Conservation (phyloP, 2,113 vertebrate genomes). For the Vombatus ursinus region DNA sequence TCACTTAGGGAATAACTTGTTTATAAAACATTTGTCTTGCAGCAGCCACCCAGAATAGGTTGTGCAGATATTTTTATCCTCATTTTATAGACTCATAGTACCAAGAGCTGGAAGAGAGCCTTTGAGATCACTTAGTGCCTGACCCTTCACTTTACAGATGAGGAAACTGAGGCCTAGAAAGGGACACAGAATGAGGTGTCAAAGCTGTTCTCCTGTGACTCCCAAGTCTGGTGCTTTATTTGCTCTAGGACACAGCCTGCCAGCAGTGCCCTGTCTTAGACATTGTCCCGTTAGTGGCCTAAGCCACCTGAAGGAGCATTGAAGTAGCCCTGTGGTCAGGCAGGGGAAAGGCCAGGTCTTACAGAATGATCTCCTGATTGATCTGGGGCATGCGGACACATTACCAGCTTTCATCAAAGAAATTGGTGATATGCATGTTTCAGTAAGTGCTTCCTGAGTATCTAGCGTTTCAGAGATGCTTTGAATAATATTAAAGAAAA, state of each 20-base stretch:
- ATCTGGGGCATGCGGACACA: neutral
- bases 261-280: too few species aligned
- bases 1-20: neutral
- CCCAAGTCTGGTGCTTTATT: too few species aligned
- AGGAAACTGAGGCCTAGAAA: neutral
- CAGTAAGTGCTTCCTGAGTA: neutral
- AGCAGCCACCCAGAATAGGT: neutral
- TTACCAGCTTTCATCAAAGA: neutral
- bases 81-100: neutral
- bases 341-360: neutral
- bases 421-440: neutral
- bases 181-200: neutral
- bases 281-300: neutral
- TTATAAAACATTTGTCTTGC: neutral
- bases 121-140: neutral
- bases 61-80: neutral
- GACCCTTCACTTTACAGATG: neutral
- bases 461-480: neutral
- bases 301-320: neutral
- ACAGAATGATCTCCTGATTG: neutral
- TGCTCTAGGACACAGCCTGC: neutral
- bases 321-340: neutral
- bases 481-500: conserved; percentile 11
- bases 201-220: neutral
- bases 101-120: neutral